Conservation (phyloP, 2,797 vertebrate species). For the Lerista edwardsae region DNA sequence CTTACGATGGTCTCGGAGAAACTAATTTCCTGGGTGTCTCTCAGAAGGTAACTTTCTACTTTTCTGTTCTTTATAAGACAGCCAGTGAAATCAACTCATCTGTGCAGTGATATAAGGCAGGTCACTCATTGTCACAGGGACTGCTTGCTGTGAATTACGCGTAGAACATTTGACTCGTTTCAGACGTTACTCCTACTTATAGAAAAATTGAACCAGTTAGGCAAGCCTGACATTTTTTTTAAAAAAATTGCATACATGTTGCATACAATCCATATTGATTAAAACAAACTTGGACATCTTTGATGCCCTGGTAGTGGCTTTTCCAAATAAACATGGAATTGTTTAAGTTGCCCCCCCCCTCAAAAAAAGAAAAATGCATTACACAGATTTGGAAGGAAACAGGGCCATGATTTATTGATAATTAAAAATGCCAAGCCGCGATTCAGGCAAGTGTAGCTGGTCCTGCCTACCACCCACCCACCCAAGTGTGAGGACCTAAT, state of each 20-base stretch:
- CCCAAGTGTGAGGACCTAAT: too few species aligned
- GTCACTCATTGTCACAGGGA: conserved; percentile 28
- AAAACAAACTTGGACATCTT: background rate
- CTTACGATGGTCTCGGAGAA: background rate
- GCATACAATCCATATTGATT: background rate
- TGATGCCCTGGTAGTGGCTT: too few species aligned
- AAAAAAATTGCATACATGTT: background rate
- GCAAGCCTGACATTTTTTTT: background rate
- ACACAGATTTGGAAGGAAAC: too few species aligned
- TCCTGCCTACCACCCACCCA: too few species aligned
- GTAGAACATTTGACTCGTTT: conserved; percentile 12
- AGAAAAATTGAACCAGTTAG: background rate
- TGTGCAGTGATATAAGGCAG: conserved; percentile 36
- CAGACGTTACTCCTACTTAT: background rate
- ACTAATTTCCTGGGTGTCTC: conserved; percentile 9
- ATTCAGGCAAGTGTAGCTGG: too few species aligned
- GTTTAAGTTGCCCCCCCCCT: too few species aligned
- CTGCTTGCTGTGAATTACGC: background rate
- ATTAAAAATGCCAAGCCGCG: too few species aligned
- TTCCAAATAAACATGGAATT: too few species aligned
- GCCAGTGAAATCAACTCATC: conserved; percentile 20
- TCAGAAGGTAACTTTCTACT: conserved; percentile 32
- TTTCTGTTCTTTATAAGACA: conserved; percentile 2
- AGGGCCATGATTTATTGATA: too few species aligned
- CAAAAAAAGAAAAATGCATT: too few species aligned